A percentile compares a stretch with the other conserved stretches of the same genome.
Evolutionary conservation across 2,113 vertebrate species (phyloP).

Genomic region (Nematolebias whitei): DNA sequence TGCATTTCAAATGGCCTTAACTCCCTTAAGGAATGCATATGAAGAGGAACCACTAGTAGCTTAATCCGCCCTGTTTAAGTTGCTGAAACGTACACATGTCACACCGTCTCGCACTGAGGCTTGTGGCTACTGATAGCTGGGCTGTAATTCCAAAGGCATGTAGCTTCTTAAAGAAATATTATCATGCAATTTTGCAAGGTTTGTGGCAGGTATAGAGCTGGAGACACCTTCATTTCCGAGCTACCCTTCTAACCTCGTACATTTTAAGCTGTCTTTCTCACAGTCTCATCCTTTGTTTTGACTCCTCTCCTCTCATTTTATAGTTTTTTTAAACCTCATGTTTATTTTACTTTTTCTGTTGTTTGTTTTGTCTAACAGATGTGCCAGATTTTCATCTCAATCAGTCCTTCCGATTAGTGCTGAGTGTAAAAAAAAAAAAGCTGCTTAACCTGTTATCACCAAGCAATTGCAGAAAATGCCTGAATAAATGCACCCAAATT

Average conservation of each 20-base stretch:
- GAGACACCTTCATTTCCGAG: conserved; percentile 15
- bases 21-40: conserved; percentile 99
- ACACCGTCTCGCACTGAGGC: conserved; percentile 83
- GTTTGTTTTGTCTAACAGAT: not conserved
- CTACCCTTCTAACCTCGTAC: not conserved
- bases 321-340: not conserved
- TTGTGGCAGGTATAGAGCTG: conserved; percentile 23
- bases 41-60: conserved; percentile 95
- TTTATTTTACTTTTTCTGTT: not conserved
- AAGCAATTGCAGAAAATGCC: too few species aligned
- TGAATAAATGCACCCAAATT: too few species aligned
- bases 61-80: conserved; percentile 96
- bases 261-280: not conserved
- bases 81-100: conserved; percentile 98
- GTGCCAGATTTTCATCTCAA: not conserved
- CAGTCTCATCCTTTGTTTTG: conserved; percentile 9
- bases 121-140: conserved; percentile 79
- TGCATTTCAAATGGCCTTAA: conserved; percentile 99
- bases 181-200: conserved; percentile 44
- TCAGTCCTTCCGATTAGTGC: too few species aligned
- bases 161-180: conserved; percentile 54
- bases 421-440: too few species aligned
- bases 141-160: conserved; percentile 77
- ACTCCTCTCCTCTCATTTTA: not conserved
- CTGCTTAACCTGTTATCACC: too few species aligned